Evolutionary conservation across 2,888 invertebrate genomes (phyloP).

Genomic region (Caenorhabditis angaria): DNA sequence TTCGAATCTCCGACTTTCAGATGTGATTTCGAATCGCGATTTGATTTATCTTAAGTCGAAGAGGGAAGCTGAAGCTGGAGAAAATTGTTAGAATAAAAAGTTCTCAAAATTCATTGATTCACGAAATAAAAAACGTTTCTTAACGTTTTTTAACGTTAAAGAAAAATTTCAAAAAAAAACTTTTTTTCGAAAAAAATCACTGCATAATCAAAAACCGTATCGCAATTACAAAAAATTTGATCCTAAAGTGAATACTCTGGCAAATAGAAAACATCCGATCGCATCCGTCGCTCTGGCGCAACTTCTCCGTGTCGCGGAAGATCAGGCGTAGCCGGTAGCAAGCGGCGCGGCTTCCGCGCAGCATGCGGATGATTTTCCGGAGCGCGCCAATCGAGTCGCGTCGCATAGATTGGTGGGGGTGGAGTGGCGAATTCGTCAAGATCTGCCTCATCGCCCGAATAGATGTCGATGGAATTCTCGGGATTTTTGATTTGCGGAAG

Average conservation of each 20-base stretch:
- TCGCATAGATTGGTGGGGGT: slow-evolving; percentile 36
- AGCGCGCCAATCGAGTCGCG: slow-evolving; percentile 19
- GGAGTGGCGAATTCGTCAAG: slow-evolving; percentile 23
- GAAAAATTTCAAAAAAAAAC: too few species aligned
- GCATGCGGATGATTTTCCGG: slow-evolving; percentile 23
- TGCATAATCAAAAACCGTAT: too few species aligned
- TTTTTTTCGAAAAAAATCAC: too few species aligned
- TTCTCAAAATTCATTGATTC: too few species aligned
- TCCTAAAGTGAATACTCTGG: too few species aligned
- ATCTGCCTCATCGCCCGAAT: slow-evolving; percentile 25
- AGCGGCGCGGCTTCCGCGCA: slow-evolving; percentile 12
- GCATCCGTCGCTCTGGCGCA: slow-evolving; percentile 11
- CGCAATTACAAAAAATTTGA: too few species aligned
- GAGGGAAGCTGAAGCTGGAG: neutral
- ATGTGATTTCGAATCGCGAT: slow-evolving; percentile 32
- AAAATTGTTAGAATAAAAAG: too few species aligned
- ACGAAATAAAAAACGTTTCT: too few species aligned
- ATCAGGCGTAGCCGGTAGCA: slow-evolving; percentile 35
- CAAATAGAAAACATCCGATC: too few species aligned
- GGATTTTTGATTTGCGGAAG: neutral
- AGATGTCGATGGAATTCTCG: neutral
- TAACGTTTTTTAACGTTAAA: too few species aligned
- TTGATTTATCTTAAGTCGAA: slow-evolving; percentile 33
- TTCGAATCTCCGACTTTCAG: slow-evolving; percentile 8
- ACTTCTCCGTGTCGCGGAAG: slow-evolving; percentile 39